Base-by-base conservation (phyloP, 1,140 invertebrate species). In the Drosophila carrolli region DNA sequence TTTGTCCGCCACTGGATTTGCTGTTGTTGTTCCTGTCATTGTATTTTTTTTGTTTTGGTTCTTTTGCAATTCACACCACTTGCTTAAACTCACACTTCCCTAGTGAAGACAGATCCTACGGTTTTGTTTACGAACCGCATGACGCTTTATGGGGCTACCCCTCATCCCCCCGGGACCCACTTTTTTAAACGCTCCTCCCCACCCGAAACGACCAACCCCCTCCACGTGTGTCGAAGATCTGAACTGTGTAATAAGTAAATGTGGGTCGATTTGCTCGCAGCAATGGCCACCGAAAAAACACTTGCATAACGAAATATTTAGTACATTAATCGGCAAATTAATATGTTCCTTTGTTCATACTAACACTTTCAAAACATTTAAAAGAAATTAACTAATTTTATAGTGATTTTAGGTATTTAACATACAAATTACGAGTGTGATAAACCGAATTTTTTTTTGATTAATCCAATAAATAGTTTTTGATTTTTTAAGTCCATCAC, bases 11-110 rank as follows among this genome's bases (percentile, higher is more conserved):
- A 79, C 53, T 72, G 67, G 67, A 71, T 71, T 70, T 78, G 8
- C 29, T 27, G 65, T 53, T 53, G 47, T 72, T 62, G 35, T 48
- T 50, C 16, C 50, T 8, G 56, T 35, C 38, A 57, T 51, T 60
- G 60, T 61, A 32, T 57, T 37, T 50, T 60, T 32, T 40, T 37
- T 29, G 37, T 38, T 47, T 11, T 29, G 37, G 40, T 35, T 50
- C 35, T 58, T 62, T 79, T 61, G 75, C 79, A 88, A 79, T 88
- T 88, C 75, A 79, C 83, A 86, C 83, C 83, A 82, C 56, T 27
- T 32, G 35, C 37, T 41, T 60, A 47, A 46, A 62, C n/a, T 47
- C 19, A 44, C 46, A 70, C 38, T 19, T 7, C 5, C 32, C 7
- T 5, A 7, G 32, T 41, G 32, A 74, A 44, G 13, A 46, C 65